Base-by-base conservation (phyloP, 2,888 invertebrate genomes). In the Dusona sp. region DNA sequence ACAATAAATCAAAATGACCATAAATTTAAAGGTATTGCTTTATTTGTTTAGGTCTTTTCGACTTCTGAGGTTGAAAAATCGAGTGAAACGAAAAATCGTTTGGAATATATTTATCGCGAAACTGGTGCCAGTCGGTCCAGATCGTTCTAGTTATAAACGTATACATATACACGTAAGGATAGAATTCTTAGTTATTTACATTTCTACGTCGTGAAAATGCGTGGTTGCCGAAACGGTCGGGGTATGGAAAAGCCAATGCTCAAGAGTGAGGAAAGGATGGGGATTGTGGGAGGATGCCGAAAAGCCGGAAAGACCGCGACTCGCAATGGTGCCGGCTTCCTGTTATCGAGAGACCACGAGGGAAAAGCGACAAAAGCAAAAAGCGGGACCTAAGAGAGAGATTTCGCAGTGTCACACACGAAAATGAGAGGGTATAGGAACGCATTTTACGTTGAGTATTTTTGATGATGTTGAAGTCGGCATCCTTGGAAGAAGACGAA, bases 241-340 rank as follows among this genome's bases (percentile, higher is more conserved):
- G 38, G 57, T 9, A 42, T 33, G 25, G 38, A 65, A 72, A 19
- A 79, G 45, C 79, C 64, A 64, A 72, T 79, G 61, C 45, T n/a
- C 19, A 19, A 48, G 48, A 61, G 83, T 36, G 68, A 75, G 61
- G 64, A 7, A 61, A 61, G 67, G 68, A 65, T 61, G 42, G 74
- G 57, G 78, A 48, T 57, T 73, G 68, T 61, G 74, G 73, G 74
- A 84, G 84, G 86, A 79, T 78, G 86, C 80, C 77, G 85, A 80
- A 85, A 87, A 81, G 83, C 87, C 88, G 88, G 88, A 88, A 88
- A 81, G 88, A 85, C 86, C 84, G 85, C 83, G 88, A 88, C 79
- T 88, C 88, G 83, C 86, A 83, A 80, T 86, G 83, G 57, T 81
- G 80, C 84, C 74, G 61, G 84, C 83, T 88, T 88, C 88, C 88